Conservation (phyloP, 2,113 vertebrate species). For the Cygnus atratus region DNA sequence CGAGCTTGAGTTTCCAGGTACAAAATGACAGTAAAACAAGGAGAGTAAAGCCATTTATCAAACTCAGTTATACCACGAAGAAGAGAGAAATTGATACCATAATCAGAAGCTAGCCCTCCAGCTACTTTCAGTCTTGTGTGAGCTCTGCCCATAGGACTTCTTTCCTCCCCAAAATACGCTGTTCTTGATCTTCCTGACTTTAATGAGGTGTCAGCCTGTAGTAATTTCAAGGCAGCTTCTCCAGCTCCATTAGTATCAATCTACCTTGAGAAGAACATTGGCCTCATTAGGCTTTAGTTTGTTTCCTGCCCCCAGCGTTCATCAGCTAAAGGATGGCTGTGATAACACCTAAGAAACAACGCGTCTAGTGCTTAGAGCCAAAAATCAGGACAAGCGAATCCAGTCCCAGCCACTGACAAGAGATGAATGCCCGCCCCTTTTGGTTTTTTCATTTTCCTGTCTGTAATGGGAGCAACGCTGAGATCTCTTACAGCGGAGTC, state of each 20-base stretch:
- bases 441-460: neutral
- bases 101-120: neutral
- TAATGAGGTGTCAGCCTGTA: neutral
- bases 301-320: neutral
- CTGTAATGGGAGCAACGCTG: neutral
- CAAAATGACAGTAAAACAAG: neutral
- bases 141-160: neutral
- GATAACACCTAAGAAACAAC: neutral
- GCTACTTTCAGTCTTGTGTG: neutral
- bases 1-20: neutral
- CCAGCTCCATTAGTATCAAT: neutral
- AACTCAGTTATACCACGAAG: neutral
- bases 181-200: neutral
- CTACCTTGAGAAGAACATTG: neutral
- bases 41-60: neutral
- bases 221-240: constrained; percentile 9
- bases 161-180: neutral
- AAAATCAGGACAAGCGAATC: neutral
- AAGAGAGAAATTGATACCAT: neutral
- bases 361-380: neutral
- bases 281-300: neutral
- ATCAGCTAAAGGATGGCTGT: neutral
- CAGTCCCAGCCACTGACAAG: neutral
- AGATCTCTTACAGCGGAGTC: neutral
- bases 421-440: neutral